A percentile compares a stretch with the other conserved stretches of the same genome.
Evolutionary conservation across 2,797 vertebrate genomes (phyloP).

Genomic region (Diglossa cyanea): DNA sequence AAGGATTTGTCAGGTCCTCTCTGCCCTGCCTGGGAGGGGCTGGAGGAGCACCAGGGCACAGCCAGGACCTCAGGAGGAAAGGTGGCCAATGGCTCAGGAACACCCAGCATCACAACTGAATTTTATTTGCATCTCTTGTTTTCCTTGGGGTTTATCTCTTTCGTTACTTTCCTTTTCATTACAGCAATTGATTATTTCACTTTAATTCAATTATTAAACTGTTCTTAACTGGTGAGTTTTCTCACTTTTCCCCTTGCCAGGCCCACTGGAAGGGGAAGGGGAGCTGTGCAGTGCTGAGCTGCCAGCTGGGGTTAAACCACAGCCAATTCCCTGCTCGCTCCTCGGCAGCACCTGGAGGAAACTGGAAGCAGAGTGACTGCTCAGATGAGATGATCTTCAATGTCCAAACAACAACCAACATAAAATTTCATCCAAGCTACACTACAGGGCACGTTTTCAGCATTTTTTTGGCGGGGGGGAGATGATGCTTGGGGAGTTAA

Average conservation of each 20-base stretch:
- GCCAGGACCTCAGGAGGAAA: not conserved
- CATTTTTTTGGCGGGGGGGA: not conserved
- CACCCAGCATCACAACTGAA: not conserved
- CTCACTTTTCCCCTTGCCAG: not conserved
- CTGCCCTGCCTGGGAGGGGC: not conserved
- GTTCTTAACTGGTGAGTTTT: not conserved
- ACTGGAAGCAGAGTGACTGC: not conserved
- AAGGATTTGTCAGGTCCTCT: not conserved
- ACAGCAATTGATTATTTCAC: not conserved
- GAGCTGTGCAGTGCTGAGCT: not conserved
- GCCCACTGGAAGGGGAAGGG: not conserved
- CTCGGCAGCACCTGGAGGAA: slow-evolving; percentile 51
- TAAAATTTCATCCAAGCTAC: not conserved
- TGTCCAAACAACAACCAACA: slow-evolving; percentile 34
- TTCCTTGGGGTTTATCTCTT: not conserved
- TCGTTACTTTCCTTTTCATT: not conserved
- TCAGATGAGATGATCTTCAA: slow-evolving; percentile 44
- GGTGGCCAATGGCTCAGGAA: not conserved
- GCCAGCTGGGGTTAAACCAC: not conserved
- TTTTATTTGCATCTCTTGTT: not conserved
- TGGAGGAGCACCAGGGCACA: not conserved
- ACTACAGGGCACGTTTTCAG: slow-evolving; percentile 31
- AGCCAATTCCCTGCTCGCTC: not conserved
- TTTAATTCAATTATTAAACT: not conserved
- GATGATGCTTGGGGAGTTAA: slow-evolving; percentile 1